Percentiles rank a stretch among this genome's conserved stretches.
These are phyloP conservation scores for Malthinus flaveolus DNA, from an alignment of 2,888 invertebrate species.

Conservation along the genomic window DNA sequence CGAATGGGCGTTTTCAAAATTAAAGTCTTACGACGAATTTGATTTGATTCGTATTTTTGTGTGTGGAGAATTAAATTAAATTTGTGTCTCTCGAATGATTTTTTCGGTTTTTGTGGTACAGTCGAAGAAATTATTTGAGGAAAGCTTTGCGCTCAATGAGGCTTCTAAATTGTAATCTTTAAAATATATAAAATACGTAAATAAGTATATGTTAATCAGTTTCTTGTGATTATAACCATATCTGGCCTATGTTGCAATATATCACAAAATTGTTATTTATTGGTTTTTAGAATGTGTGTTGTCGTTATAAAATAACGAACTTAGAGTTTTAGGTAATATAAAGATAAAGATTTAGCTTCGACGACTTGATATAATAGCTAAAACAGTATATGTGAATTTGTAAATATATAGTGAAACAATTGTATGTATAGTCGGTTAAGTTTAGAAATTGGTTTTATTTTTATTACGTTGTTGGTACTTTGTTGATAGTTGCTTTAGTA, in stretches of 20 bases:
- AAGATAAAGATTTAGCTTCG: conserved; percentile 17
- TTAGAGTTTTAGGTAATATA: conserved; percentile 31
- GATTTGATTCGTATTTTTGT: too few species aligned
- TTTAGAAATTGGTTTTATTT: conserved; percentile 37
- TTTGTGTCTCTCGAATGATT: too few species aligned
- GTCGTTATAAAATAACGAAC: conserved; percentile 21
- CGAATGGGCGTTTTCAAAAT: too few species aligned
- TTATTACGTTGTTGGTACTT: conserved; percentile 32
- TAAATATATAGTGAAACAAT: conserved; percentile 41
- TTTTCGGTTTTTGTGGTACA: too few species aligned
- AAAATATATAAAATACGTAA: neutral
- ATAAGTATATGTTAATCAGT: conserved; percentile 10
- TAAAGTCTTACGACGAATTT: too few species aligned
- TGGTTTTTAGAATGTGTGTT: conserved; percentile 35
- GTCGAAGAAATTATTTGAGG: neutral
- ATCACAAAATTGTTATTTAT: conserved; percentile 34
- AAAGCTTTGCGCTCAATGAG: conserved; percentile 16
- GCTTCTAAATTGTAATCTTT: conserved; percentile 11
- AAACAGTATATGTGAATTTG: conserved; percentile 42
- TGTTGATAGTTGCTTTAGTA: conserved; percentile 29
- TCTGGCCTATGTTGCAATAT: conserved; percentile 41
- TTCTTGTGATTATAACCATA: conserved; percentile 34
- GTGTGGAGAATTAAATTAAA: too few species aligned
- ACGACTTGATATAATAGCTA: conserved; percentile 18
- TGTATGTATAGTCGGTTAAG: conserved; percentile 41